Conservation (phyloP, 2,797 vertebrate genomes). For the Muscicapa comitata region DNA sequence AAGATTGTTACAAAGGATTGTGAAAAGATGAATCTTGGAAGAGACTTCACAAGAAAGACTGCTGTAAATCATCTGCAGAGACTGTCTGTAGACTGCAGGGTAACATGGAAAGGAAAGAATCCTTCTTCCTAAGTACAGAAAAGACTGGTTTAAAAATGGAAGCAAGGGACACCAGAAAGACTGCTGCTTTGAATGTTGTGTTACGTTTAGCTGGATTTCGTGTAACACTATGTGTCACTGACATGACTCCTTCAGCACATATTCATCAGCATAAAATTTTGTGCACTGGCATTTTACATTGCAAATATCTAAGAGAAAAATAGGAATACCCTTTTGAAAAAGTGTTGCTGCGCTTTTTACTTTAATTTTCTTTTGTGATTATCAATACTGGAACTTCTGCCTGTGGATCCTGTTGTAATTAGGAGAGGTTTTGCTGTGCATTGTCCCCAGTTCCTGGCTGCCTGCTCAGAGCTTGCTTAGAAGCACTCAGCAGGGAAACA, state of each 20-base stretch:
- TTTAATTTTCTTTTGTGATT: background rate
- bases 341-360: background rate
- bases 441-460: slow-evolving; percentile 1
- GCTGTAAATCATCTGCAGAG: background rate
- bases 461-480: background rate
- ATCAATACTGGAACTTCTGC: background rate
- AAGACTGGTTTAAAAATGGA: slow-evolving; percentile 11
- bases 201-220: background rate
- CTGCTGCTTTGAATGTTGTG: slow-evolving; percentile 10
- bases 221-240: slow-evolving; percentile 13
- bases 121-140: background rate
- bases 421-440: background rate
- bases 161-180: background rate
- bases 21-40: slow-evolving; percentile 2
- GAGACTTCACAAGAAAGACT: background rate
- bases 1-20: slow-evolving; percentile 7
- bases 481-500: slow-evolving; percentile 12
- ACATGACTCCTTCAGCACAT: background rate
- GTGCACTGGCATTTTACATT: background rate
- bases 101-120: slow-evolving; percentile 3
- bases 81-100: background rate
- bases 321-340: background rate
- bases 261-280: background rate
- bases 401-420: background rate
- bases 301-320: background rate